Evolutionary conservation across 1,140 invertebrate species (phyloP), one percentile per base, ranked within the genome.

Genomic region (Bombus superbus): DNA sequence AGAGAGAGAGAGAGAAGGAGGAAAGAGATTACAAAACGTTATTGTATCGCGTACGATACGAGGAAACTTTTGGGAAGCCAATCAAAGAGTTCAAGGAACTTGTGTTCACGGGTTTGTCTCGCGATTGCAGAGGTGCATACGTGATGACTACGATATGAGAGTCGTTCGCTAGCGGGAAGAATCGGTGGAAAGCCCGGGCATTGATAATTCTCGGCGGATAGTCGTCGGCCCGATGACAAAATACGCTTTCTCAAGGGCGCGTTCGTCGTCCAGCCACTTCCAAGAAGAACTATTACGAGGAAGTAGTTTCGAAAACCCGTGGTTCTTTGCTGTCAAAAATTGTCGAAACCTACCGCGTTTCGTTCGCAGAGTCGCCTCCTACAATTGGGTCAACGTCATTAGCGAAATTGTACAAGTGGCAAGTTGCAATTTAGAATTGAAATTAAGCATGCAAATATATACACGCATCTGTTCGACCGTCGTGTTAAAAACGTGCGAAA

Each of bases 211-310:
- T 85, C 66, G 15, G 28, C 38, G 74, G 44, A 68, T 38, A 72
- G 69, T 73, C 78, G 32, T 38, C 75, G 44, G 57, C 64, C n/a
- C 35, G 79, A 88, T 86, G 86, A 91, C 74, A 86, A 91, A 90
- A 87, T 69, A 81, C 83, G 69, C 22, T 79, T 80, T 53, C 10
- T 84, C 88, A 88, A 87, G 77, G 69, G 83, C 74, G 64, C 8
- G 76, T 62, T 57, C 38, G 38, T 59, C 28, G 53, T 35, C 22
- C 25, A 18, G 32, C 11, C 32, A 6, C 2, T 90, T 90, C 87
- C 40, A 15, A 13, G 85, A 91, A 91, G 64, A 40, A 68, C n/a
- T 53, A 5, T 38, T 11, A 40, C 62, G 11, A 73, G n/a, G 76
- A 88, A 69, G 42, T 18, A 69, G 28, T 78, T 79, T 71, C 53